Percentiles rank a stretch among this genome's conserved stretches.
Conservation (phyloP, 2,888 invertebrate genomes). For the Heteropelma amictum region DNA sequence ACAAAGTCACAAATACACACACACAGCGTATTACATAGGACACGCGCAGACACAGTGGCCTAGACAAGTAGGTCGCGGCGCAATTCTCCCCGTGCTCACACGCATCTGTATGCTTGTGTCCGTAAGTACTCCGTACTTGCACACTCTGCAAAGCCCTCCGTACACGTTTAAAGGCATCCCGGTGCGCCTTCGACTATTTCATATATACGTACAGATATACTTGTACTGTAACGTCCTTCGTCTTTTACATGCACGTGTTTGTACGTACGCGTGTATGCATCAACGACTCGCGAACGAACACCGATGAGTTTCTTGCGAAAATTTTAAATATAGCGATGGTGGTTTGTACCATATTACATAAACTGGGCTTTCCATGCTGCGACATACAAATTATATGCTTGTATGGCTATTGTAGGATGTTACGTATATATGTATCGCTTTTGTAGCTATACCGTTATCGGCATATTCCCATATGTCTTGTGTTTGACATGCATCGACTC, state of each 20-base stretch:
- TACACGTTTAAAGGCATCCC: constrained; percentile 41
- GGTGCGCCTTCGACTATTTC: constrained; percentile 36
- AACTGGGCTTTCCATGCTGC: constrained; percentile 64
- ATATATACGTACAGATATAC: neutral
- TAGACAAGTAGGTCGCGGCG: constrained; percentile 77
- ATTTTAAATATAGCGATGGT: constrained; percentile 31
- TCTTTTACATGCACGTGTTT: neutral
- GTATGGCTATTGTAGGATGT: no score
- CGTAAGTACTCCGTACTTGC: constrained; percentile 19
- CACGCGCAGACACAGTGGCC: constrained; percentile 69
- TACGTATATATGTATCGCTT: constrained; percentile 5
- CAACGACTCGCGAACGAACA: constrained; percentile 19
- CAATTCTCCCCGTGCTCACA: constrained; percentile 67
- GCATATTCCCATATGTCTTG: neutral
- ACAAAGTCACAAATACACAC: constrained; percentile 6
- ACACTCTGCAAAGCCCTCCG: constrained; percentile 12
- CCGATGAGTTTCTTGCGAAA: constrained; percentile 37
- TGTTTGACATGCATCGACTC: neutral
- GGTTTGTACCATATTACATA: constrained; percentile 65
- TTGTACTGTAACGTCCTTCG: constrained; percentile 47
- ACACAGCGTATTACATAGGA: constrained; percentile 37
- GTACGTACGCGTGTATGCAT: neutral
- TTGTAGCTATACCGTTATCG: constrained; percentile 6
- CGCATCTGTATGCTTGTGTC: constrained; percentile 49
- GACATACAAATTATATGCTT: constrained; percentile 59